Evolutionary conservation across 1,140 invertebrate genomes (phyloP).

Genomic region (Vanessa atalanta): DNA sequence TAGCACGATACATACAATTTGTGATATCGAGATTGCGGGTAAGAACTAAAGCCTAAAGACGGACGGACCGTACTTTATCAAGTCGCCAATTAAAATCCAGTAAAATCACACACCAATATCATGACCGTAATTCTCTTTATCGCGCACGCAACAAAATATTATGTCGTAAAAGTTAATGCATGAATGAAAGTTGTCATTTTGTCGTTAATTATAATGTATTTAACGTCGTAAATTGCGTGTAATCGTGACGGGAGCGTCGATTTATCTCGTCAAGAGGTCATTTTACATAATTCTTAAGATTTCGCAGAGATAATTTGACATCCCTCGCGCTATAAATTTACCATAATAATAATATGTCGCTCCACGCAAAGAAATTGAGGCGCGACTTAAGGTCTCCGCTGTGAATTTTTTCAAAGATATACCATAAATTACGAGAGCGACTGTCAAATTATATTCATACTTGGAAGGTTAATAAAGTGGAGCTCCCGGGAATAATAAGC

Average conservation of each 20-base stretch:
- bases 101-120: background rate
- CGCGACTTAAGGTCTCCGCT: conserved; percentile 36
- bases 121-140: background rate
- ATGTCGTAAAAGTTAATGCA: conserved; percentile 12
- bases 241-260: conserved; percentile 20
- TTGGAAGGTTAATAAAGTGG: conserved; percentile 56
- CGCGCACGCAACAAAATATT: conserved; percentile 8
- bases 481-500: conserved; percentile 41
- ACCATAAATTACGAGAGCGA: conserved; percentile 58
- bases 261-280: conserved; percentile 30
- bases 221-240: conserved; percentile 18
- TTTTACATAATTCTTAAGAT: conserved; percentile 57
- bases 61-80: background rate
- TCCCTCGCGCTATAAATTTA: conserved; percentile 58
- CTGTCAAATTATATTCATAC: conserved; percentile 66
- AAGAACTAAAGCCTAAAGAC: background rate
- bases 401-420: conserved; percentile 44
- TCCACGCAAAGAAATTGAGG: conserved; percentile 18
- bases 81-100: background rate
- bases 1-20: too few relatives aligned
- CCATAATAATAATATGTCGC: conserved; percentile 62
- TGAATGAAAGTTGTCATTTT: background rate
- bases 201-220: conserved; percentile 12
- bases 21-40: background rate
- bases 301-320: conserved; percentile 59